Evolutionary conservation across 2,113 vertebrate species (phyloP).

Genomic region (Smithornis capensis): DNA sequence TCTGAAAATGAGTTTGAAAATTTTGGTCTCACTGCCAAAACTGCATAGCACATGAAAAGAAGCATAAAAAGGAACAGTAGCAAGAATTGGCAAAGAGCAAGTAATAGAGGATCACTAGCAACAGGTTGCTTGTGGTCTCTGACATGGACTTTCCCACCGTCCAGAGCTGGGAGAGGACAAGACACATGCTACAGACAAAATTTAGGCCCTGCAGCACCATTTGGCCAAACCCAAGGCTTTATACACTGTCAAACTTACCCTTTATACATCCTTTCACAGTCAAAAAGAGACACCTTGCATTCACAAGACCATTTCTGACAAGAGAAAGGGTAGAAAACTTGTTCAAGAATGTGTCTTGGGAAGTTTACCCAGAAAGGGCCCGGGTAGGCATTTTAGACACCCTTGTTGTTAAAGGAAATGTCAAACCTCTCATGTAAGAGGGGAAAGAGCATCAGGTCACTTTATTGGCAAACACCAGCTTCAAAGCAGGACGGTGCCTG

Average conservation of each 20-base stretch:
- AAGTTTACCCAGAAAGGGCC: background rate
- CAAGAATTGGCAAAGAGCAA: background rate
- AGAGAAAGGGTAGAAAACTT: background rate
- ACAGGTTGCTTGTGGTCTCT: background rate
- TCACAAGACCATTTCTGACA: background rate
- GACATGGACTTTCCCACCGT: background rate
- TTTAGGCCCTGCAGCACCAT: background rate
- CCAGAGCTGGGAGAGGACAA: background rate
- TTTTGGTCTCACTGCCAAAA: background rate
- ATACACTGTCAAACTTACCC: background rate
- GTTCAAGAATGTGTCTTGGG: background rate
- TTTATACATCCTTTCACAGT: background rate
- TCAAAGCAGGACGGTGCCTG: background rate
- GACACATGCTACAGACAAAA: background rate
- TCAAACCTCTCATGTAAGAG: accelerated
- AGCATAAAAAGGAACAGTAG: background rate
- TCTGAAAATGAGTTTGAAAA: background rate
- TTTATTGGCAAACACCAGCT: background rate
- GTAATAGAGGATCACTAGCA: background rate
- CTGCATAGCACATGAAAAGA: background rate
- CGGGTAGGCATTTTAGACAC: background rate
- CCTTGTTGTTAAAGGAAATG: background rate
- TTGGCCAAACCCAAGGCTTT: background rate
- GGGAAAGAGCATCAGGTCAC: background rate
- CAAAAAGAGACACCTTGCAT: background rate